Evolutionary conservation across 2,113 vertebrate species (phyloP).

Genomic region (Xiphophorus maculatus): DNA sequence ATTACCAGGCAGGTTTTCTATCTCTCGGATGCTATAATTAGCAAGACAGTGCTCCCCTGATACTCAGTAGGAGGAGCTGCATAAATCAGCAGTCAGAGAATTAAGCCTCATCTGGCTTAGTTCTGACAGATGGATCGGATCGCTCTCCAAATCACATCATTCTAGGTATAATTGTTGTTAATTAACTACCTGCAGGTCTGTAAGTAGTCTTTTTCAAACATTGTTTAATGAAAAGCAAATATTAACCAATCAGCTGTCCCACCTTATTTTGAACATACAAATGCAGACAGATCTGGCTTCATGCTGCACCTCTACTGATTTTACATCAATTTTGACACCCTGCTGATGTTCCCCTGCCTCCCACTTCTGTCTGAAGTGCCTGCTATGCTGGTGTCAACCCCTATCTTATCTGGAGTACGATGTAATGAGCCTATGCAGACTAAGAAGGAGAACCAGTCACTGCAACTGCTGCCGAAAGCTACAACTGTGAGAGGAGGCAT

Average conservation of each 20-base stretch:
- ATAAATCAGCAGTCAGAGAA: constrained; percentile 60
- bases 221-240: not conserved
- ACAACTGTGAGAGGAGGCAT: constrained; percentile 29
- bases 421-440: constrained; percentile 52
- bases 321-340: constrained; percentile 36
- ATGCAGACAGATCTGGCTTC: constrained; percentile 6
- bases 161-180: constrained; percentile 50
- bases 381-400: constrained; percentile 37
- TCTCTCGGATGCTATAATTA: constrained; percentile 65
- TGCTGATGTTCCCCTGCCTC: constrained; percentile 36
- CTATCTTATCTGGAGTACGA: constrained; percentile 40
- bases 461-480: constrained; percentile 34
- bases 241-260: not conserved
- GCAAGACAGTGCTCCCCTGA: constrained; percentile 55
- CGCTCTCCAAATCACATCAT: constrained; percentile 52
- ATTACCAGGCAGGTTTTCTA: constrained; percentile 37
- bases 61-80: constrained; percentile 68
- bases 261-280: not conserved
- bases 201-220: constrained; percentile 3
- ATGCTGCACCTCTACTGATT: constrained; percentile 31
- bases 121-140: constrained; percentile 50
- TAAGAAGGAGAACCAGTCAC: constrained; percentile 26
- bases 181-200: constrained; percentile 42
- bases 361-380: constrained; percentile 49
- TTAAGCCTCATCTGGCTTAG: constrained; percentile 69